phyloP scores from a whole-genome alignment of 2,888 invertebrate species.

The Calephelis perditalis region DNA sequence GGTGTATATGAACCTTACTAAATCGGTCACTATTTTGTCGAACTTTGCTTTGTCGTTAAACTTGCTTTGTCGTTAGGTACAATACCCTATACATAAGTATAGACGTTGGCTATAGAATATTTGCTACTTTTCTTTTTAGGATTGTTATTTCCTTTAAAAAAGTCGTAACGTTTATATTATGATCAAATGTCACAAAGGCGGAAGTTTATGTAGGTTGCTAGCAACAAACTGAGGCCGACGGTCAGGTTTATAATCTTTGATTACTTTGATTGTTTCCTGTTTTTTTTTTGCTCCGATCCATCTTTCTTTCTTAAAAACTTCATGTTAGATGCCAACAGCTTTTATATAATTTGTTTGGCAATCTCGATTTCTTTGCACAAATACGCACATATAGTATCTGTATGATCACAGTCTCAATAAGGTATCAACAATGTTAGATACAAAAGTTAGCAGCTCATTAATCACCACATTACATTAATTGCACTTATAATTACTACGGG shows the following conservation, averaged over 20 bases:
- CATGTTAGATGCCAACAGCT: background rate
- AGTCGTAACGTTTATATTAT: background rate
- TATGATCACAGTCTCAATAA: background rate
- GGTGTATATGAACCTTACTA: too few relatives aligned
- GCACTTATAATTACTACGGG: background rate
- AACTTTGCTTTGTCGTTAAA: too few relatives aligned
- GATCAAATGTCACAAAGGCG: background rate
- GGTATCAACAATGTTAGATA: background rate
- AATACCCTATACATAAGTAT: too few relatives aligned
- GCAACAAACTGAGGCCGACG: background rate
- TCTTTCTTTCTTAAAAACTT: background rate
- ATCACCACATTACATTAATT: background rate
- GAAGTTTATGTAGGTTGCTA: slow-evolving; percentile 1
- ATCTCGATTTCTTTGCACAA: background rate
- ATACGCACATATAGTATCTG: background rate
- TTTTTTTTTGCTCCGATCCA: slow-evolving; percentile 1
- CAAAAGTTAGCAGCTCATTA: slow-evolving; percentile 8
- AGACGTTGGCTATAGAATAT: too few relatives aligned
- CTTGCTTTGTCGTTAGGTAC: too few relatives aligned
- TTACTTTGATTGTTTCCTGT: background rate
- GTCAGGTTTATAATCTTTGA: slow-evolving; percentile 3
- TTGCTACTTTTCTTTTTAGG: background rate
- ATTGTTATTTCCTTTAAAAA: slow-evolving; percentile 4
- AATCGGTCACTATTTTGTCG: too few relatives aligned
- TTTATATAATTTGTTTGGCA: background rate